Percentiles rank a stretch among this genome's conserved stretches.
phyloP scores from a whole-genome alignment of 2,888 invertebrate species.

The Trissonchulus sp. region DNA sequence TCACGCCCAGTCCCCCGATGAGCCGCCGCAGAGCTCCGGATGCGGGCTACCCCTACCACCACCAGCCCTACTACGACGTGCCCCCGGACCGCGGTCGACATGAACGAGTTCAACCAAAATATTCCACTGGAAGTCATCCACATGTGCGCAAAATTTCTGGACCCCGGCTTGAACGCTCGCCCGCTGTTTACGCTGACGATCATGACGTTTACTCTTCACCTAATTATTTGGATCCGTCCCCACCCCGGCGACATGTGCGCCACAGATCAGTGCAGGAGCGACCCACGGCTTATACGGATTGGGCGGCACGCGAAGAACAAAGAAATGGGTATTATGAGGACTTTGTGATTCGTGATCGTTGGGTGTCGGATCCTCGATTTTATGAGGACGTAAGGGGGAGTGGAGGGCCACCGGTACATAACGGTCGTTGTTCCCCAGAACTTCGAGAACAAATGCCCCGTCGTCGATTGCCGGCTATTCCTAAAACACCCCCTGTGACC shows the following conservation, averaged over 20 bases:
- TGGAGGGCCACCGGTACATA: too few relatives aligned
- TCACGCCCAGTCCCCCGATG: background rate
- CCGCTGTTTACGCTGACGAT: background rate
- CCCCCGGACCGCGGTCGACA: background rate
- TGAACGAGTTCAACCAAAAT: background rate
- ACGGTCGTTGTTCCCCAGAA: background rate
- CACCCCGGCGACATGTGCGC: background rate
- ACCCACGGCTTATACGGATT: background rate
- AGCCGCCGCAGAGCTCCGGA: background rate
- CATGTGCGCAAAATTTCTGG: background rate
- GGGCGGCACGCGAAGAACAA: background rate
- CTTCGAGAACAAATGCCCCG: background rate
- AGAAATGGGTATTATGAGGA: background rate
- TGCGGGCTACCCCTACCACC: too few relatives aligned
- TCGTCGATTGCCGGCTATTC: background rate
- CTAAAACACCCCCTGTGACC: background rate
- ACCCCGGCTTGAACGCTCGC: background rate
- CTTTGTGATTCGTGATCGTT: too few relatives aligned
- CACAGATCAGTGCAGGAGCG: background rate
- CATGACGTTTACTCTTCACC: too few relatives aligned
- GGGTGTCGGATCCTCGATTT: background rate
- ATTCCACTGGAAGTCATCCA: background rate
- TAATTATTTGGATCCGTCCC: background rate
- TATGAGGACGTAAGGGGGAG: too few relatives aligned
- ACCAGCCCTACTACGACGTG: background rate